Evolutionary conservation across 2,888 invertebrate species (phyloP).

Genomic region (Andrena minutula): DNA sequence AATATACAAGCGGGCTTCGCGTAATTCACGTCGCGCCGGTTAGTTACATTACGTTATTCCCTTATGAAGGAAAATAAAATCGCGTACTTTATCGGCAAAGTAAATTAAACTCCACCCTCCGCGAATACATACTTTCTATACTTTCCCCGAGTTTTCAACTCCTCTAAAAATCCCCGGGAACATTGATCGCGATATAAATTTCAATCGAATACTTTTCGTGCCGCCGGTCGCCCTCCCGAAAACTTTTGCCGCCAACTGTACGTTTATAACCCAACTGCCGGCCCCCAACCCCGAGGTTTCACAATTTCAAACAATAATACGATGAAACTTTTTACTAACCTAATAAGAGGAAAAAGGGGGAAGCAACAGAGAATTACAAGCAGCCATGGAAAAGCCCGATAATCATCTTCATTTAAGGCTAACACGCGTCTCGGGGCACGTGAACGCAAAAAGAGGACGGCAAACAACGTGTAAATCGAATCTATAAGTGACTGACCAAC

Average conservation of each 20-base stretch:
- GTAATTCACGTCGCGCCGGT: slow-evolving; percentile 8
- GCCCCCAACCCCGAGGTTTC: slow-evolving; percentile 16
- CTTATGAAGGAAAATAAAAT: slow-evolving; percentile 39
- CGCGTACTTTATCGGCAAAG: slow-evolving; percentile 30
- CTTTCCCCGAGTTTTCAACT: slow-evolving; percentile 29
- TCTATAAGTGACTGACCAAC: background rate
- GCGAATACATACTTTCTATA: slow-evolving; percentile 22
- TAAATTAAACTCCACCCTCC: slow-evolving; percentile 42
- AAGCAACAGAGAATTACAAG: slow-evolving; percentile 1
- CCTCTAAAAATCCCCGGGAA: slow-evolving; percentile 39
- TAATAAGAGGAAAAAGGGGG: slow-evolving; percentile 10
- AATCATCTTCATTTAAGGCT: background rate
- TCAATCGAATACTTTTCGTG: slow-evolving; percentile 45
- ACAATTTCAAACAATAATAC: slow-evolving; percentile 48
- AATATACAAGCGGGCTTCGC: background rate
- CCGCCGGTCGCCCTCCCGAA: background rate
- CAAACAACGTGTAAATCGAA: slow-evolving; percentile 3
- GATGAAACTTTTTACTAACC: slow-evolving; percentile 40
- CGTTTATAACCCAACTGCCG: slow-evolving; percentile 36
- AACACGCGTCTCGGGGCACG: too few relatives aligned
- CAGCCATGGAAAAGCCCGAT: slow-evolving; percentile 2
- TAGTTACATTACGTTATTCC: slow-evolving; percentile 25
- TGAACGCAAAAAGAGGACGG: background rate
- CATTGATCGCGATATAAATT: slow-evolving; percentile 57
- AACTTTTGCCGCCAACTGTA: slow-evolving; percentile 39